These are phyloP conservation scores for Aegithalos caudatus DNA, from an alignment of 2,113 vertebrate species.

Conservation along the genomic window DNA sequence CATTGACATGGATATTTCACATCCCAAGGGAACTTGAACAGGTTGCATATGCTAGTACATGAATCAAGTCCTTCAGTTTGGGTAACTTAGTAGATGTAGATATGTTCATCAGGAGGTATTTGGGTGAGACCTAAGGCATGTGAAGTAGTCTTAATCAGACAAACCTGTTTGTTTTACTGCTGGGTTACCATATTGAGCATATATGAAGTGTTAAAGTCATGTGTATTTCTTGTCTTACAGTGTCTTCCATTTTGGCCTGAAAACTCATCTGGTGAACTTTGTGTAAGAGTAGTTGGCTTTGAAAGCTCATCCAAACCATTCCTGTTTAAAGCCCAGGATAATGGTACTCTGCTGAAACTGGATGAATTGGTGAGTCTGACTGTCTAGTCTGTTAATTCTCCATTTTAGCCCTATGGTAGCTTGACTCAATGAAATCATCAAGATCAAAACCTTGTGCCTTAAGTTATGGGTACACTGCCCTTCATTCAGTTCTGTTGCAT, in stretches of 20 bases:
- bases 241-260: conserved; percentile 97
- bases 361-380: conserved; percentile 78
- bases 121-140: not conserved
- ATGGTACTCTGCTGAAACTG: conserved; percentile 86
- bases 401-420: not conserved
- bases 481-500: not conserved
- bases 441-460: not conserved
- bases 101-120: not conserved
- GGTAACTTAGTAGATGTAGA: not conserved
- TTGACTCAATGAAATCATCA: not conserved
- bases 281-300: conserved; percentile 84
- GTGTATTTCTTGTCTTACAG: conserved; percentile 62
- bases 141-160: not conserved
- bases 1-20: not conserved
- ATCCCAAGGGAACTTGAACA: not conserved
- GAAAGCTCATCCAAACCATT: conserved; percentile 83
- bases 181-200: not conserved
- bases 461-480: not conserved
- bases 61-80: not conserved
- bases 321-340: conserved; percentile 86
- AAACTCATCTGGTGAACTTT: conserved; percentile 81
- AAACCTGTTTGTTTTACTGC: not conserved
- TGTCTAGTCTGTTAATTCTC: not conserved
- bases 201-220: fast-evolving
- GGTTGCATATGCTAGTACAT: not conserved